Evolutionary conservation across 2,113 vertebrate species (phyloP).

Genomic region (Solea solea): DNA sequence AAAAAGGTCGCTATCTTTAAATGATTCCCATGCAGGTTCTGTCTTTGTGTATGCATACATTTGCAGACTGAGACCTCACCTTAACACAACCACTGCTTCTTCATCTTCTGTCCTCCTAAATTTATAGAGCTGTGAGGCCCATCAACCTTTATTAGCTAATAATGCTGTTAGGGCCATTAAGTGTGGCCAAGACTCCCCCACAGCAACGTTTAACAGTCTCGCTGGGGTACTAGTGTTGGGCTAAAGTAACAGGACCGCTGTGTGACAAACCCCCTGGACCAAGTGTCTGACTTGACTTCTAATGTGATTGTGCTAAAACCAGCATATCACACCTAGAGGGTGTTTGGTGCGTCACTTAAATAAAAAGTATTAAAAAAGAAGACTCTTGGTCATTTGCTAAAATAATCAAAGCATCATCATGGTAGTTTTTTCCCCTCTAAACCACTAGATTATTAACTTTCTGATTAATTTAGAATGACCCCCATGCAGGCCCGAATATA

Average conservation of each 20-base stretch:
- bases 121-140: slow-evolving; percentile 65
- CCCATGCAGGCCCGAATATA: neutral
- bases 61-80: slow-evolving; percentile 28
- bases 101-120: slow-evolving; percentile 50
- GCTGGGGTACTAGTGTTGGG: slow-evolving; percentile 43
- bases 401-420: neutral
- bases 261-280: slow-evolving; percentile 50
- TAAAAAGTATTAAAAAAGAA: slow-evolving; percentile 13
- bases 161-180: slow-evolving; percentile 75
- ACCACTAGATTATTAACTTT: neutral
- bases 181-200: slow-evolving; percentile 55
- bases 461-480: neutral
- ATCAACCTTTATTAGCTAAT: slow-evolving; percentile 81
- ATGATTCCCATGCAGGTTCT: slow-evolving; percentile 1
- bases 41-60: slow-evolving; percentile 19
- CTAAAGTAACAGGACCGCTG: slow-evolving; percentile 54
- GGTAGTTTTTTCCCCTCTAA: neutral
- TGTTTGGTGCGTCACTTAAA: slow-evolving; percentile 31
- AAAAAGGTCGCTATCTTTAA: neutral
- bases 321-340: slow-evolving; percentile 26
- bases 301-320: slow-evolving; percentile 56
- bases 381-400: slow-evolving; percentile 13
- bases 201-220: slow-evolving; percentile 66
- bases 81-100: slow-evolving; percentile 29
- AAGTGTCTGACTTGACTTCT: slow-evolving; percentile 54